Base-by-base conservation (phyloP, 2,113 vertebrate genomes). In the Rattus rattus region DNA sequence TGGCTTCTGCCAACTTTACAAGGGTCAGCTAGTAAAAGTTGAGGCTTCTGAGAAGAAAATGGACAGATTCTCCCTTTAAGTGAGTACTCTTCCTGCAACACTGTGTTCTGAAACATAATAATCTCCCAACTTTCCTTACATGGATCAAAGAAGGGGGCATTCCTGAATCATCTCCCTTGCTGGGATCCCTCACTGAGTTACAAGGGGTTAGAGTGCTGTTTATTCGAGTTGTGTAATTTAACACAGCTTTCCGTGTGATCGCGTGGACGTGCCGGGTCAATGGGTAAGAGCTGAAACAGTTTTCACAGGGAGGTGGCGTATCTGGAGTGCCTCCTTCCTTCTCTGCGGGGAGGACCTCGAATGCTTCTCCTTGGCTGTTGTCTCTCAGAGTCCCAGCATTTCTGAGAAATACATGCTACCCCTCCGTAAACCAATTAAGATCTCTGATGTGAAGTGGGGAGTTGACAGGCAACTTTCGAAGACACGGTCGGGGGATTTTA, bases 201-300 rank as follows among this genome's bases (percentile, higher is more conserved):
- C 80, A 90, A 87, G 85, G 81, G 70, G 70, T 33, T 70, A 49
- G 52, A 91, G 86, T 76, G 88, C 72, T 89, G 54, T 89, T 97
- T 93, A 92, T n/a, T 36, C 65, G 91, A 90, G 61, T 73, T 91
- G 59, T 90, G 30, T 86, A 94, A 83, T 93, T 61, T 95, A 88
- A 90, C 73, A 12, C 59, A 86, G 67, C 81, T 95, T 96, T 96
- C 89, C 59, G 49, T 0, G 28, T 69, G 91, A 94, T 72, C 54
- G 81, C 81, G 36, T 17, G 0, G 33, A 91, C 14, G 14, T 13
- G 2, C 26, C 65, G 39, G n/a, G 92, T 92, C 97, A 96, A 95
- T 96, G 95, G 67, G 17, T 96, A 88, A 98, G 91, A 89, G 89
- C 92, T 92, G 88, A 43, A 79, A 54, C 19, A 49, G n/a, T 65